Conservation (phyloP, 2,797 vertebrate species). For the Huso huso region DNA sequence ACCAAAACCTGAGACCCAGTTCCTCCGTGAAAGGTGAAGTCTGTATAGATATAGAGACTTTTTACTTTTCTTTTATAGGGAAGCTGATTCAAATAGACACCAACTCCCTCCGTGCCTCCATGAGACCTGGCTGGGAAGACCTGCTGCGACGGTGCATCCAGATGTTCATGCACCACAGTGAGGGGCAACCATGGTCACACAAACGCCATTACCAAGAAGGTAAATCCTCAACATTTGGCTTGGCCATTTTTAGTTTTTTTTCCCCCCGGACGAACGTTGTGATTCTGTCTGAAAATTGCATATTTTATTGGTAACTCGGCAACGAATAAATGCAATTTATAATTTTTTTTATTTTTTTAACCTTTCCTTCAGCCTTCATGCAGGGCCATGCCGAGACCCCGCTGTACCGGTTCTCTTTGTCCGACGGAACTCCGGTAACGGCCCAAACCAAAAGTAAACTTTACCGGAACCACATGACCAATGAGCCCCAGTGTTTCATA, state of each 20-base stretch:
- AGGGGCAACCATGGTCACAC: slow-evolving; percentile 87
- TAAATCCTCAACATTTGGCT: slow-evolving; percentile 29
- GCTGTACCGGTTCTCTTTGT: slow-evolving; percentile 84
- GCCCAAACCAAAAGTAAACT: slow-evolving; percentile 91
- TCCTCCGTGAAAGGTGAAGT: too few species aligned
- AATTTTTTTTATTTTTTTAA: too few species aligned
- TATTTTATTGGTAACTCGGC: too few species aligned
- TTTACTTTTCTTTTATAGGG: slow-evolving; percentile 53
- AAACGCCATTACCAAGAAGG: slow-evolving; percentile 95
- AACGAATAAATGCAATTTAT: too few species aligned
- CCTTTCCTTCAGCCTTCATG: slow-evolving; percentile 62
- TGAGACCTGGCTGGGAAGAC: slow-evolving; percentile 95
- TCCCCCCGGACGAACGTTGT: too few species aligned
- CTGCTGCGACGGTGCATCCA: slow-evolving; percentile 91
- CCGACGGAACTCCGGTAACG: slow-evolving; percentile 88
- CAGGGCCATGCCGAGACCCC: slow-evolving; percentile 91
- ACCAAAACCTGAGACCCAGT: too few species aligned
- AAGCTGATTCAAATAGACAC: slow-evolving; percentile 95
- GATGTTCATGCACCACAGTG: slow-evolving; percentile 85
- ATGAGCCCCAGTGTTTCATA: slow-evolving; percentile 80
- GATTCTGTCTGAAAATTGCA: too few species aligned
- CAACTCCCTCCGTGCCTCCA: slow-evolving; percentile 80
- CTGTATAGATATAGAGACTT: too few species aligned
- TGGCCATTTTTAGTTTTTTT: too few species aligned
- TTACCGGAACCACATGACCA: slow-evolving; percentile 78